A percentile compares a stretch with the other conserved stretches of the same genome.
These are phyloP conservation scores for Globicephala melas DNA, from an alignment of 2,113 vertebrate genomes.

Conservation along the genomic window DNA sequence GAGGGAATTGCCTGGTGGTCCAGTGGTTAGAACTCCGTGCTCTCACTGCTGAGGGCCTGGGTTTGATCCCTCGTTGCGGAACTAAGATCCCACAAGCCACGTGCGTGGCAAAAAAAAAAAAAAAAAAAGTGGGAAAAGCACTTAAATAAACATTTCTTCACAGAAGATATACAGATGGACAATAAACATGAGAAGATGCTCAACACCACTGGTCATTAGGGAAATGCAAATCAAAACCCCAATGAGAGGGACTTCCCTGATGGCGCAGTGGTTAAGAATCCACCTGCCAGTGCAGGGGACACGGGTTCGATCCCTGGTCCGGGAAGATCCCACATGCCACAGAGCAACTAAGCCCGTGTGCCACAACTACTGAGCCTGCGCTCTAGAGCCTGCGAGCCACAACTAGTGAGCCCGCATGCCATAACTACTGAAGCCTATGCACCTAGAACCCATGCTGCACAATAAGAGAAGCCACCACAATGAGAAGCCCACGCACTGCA, in stretches of 20 bases:
- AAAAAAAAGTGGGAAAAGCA: not conserved
- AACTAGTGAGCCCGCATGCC: too few species aligned
- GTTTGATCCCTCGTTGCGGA: not conserved
- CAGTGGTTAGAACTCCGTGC: not conserved
- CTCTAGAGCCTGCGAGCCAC: too few species aligned
- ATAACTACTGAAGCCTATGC: too few species aligned
- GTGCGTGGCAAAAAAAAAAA: not conserved
- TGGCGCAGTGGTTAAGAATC: too few species aligned
- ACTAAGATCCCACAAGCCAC: not conserved
- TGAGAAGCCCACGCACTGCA: too few species aligned
- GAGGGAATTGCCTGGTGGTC: not conserved
- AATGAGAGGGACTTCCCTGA: not conserved
- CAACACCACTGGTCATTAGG: not conserved
- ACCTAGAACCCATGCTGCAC: too few species aligned
- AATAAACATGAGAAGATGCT: not conserved
- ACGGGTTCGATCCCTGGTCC: too few species aligned
- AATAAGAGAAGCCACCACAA: too few species aligned
- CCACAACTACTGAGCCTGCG: too few species aligned
- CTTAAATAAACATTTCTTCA: not conserved
- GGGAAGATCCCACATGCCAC: too few species aligned
- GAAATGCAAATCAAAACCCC: not conserved
- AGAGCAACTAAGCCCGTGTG: too few species aligned
- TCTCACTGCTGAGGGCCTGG: not conserved
- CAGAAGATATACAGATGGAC: not conserved
- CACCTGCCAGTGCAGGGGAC: too few species aligned